Base-by-base conservation (phyloP, 2,113 vertebrate species). In the Scortum barcoo region DNA sequence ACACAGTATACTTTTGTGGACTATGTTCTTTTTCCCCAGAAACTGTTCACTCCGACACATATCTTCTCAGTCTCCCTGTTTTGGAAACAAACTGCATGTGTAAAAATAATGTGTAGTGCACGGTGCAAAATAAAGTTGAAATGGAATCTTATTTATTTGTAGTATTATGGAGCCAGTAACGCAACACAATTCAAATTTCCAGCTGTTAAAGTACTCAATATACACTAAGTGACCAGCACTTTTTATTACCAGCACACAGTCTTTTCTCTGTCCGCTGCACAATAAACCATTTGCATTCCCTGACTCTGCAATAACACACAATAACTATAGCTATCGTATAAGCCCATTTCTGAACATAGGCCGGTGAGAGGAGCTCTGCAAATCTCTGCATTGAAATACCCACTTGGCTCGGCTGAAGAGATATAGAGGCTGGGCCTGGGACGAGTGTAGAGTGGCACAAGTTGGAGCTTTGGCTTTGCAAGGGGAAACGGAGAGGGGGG, bases 361-460 rank as follows among this genome's bases (percentile, higher is more conserved):
- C 73, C 68, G 53, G 63, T 30, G 63, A 76, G 69, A 58, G 83
- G 50, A 90, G 72, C 48, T 60, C 48, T 67, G 76, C 62, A 87
- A 83, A 79, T 70, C 83, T 85, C 76, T 74, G 80, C 56, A 82
- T 51, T 82, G 79, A 88, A 91, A 86, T 80, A 87, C 79, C 70
- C 68, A 88, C 66, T 90, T 88, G 87, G 85, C 84, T 83, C 30
- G 16, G 62, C 66, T 73, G 53, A 73, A 78, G 19, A 86, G 81
- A 84, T 87, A 84, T 74, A 86, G 85, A 90, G 83, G 61, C 80
- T 76, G 72, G 60, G 89, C 86, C 75, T 83, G 83, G 76, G 88
- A 92, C 53, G 48, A 88, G 89, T 76, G 81, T 58, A 83, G 87
- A 92, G 91, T 92, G 92, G 92, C 90, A 94, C 84, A 88, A 86